Evolutionary conservation across 2,113 vertebrate genomes (phyloP).

Genomic region (Notarius quadriscutis): DNA sequence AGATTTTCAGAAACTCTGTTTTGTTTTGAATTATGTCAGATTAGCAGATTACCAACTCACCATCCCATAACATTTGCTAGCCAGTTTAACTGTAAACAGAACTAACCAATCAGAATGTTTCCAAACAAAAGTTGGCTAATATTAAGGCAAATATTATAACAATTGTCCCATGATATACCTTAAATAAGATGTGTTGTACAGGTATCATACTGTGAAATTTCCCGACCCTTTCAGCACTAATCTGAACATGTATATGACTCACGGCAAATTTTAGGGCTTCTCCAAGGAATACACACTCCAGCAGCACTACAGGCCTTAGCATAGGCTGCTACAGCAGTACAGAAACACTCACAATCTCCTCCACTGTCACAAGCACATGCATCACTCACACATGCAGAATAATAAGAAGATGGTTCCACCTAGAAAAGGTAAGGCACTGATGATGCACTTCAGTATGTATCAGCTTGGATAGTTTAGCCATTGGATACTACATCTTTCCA

Average conservation of each 20-base stretch:
- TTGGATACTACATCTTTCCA: not conserved
- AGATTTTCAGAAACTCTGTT: not conserved
- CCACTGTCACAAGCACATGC: slow-evolving; percentile 86
- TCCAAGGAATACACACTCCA: slow-evolving; percentile 83
- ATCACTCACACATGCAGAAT: slow-evolving; percentile 85
- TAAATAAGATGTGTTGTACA: not conserved
- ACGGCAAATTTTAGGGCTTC: slow-evolving; percentile 89
- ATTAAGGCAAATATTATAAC: not conserved
- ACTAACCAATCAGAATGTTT: not conserved
- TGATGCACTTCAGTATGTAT: not conserved
- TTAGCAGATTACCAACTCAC: not conserved
- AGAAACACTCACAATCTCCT: slow-evolving; percentile 90
- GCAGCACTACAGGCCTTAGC: slow-evolving; percentile 83
- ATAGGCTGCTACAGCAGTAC: slow-evolving; percentile 85
- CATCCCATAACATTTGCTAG: not conserved
- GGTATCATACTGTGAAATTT: not conserved
- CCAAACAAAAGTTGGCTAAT: not conserved
- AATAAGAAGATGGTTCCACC: slow-evolving; percentile 87
- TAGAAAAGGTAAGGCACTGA: slow-evolving; percentile 53
- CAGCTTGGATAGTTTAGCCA: not conserved
- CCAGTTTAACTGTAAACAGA: not conserved
- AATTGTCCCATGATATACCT: not conserved
- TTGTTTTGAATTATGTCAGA: not conserved
- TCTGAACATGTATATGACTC: slow-evolving; percentile 57
- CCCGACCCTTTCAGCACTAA: not conserved